Conservation (phyloP, 2,797 vertebrate species). For the Coilia nasus region DNA sequence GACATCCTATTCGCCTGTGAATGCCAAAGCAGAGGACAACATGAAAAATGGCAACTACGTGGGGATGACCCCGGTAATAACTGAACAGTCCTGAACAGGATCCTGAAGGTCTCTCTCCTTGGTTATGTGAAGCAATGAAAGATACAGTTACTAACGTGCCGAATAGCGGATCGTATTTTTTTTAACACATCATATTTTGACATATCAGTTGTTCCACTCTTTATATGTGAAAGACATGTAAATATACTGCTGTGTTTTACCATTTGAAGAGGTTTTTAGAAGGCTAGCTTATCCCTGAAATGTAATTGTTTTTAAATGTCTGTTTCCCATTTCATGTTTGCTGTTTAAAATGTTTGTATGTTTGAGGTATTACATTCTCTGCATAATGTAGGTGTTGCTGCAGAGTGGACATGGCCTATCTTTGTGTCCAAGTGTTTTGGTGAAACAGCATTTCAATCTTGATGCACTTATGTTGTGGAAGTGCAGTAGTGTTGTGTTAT, state of each 20-base stretch:
- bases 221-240: not conserved
- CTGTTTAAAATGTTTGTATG: not conserved
- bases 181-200: not conserved
- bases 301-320: not conserved
- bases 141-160: not conserved
- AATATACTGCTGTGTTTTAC: not conserved
- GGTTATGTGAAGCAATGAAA: not conserved
- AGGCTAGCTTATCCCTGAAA: not conserved
- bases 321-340: not conserved
- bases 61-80: slow-evolving; percentile 41
- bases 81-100: slow-evolving; percentile 49
- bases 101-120: not conserved
- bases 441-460: not conserved
- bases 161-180: slow-evolving; percentile 2
- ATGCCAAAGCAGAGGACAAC: slow-evolving; percentile 46
- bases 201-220: not conserved
- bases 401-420: not conserved
- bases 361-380: not conserved
- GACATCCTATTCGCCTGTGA: slow-evolving; percentile 49
- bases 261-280: not conserved
- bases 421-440: not conserved
- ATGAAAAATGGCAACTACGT: slow-evolving; percentile 54
- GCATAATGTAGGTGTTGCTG: not conserved
- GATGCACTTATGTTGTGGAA: not conserved
- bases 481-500: no score